Percentiles rank a stretch among this genome's conserved stretches.
Evolutionary conservation across 2,888 invertebrate genomes (phyloP).

Genomic region (Conus canariensis): DNA sequence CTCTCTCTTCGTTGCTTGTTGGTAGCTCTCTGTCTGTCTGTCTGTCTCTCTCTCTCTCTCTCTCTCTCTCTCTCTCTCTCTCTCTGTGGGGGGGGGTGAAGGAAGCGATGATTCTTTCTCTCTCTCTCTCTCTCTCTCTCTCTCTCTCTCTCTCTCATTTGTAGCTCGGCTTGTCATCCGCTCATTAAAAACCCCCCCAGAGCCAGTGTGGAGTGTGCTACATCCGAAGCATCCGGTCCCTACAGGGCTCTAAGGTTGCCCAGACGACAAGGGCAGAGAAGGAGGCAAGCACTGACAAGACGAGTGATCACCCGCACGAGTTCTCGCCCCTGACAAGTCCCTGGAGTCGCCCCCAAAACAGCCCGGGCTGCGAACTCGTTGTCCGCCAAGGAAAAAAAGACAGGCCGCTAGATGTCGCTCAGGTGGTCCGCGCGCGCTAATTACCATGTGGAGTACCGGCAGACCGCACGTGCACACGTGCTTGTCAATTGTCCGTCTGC

Average conservation of each 20-base stretch:
- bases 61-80: neutral
- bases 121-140: neutral
- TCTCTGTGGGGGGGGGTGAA: neutral
- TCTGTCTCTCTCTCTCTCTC: neutral
- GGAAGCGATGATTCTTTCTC: neutral
- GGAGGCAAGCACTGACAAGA: neutral
- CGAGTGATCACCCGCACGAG: slow-evolving; percentile 22
- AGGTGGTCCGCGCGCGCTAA: slow-evolving; percentile 41
- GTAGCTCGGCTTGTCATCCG: no score
- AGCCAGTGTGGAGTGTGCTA: neutral
- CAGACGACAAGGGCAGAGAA: neutral
- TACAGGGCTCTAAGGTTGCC: neutral
- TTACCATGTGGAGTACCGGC: slow-evolving; percentile 39
- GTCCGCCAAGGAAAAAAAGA: slow-evolving; percentile 21
- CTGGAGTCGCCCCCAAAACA: slow-evolving; percentile 14
- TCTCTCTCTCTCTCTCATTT: neutral
- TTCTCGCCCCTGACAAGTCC: slow-evolving; percentile 29
- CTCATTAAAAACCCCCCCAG: no score
- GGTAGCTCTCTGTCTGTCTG: neutral
- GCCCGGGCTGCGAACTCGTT: slow-evolving; percentile 27
- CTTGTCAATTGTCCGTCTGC: slow-evolving; percentile 33
- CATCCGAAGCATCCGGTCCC: slow-evolving; percentile 31
- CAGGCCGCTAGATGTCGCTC: slow-evolving; percentile 38
- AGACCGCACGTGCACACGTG: slow-evolving; percentile 41
- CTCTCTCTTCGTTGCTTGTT: neutral